Base-by-base conservation (phyloP, 2,888 invertebrate genomes). In the Acronicta leporina region DNA sequence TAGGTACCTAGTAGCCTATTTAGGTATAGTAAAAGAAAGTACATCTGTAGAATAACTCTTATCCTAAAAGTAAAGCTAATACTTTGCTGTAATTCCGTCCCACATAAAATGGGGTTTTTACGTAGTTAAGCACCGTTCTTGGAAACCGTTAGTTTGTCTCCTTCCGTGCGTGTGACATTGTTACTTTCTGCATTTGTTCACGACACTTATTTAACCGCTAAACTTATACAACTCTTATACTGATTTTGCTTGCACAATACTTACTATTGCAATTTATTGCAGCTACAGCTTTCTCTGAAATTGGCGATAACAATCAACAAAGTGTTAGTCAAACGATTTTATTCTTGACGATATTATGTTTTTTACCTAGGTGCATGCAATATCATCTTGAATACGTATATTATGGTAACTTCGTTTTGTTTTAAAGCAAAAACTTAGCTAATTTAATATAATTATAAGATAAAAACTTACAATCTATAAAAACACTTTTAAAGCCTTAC, bases 91-190 rank as follows among this genome's bases (percentile, higher is more conserved):
- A 67, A 69, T 52, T 54, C 52, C 58, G 62, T 63, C 53, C 66
- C 47, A 75, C 67, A 69, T 73, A 72, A 68, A 77, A 75, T 66
- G 60, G 70, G 63, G 71, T 63, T 73, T 64, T 58, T 67, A 75
- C 63, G 64, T 80, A 73, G 74, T 68, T 62, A 75, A 55, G 73
- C 69, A 74, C 68, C 59, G 70, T 83, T 78, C 73, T 72, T 63
- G 63, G 75, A 73, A 77, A 79, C 86, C 81, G 83, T 85, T 85
- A 84, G 63, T 74, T 73, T 80, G 77, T 82, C 75, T 80, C 69
- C 72, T 77, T 79, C 70, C 73, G 70, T 72, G 75, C 75, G 73
- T 68, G 68, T 58, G 74, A 79, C 82, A 81, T 83, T 83, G 79
- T 81, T 82, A 73, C 68, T 82, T 79, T 84, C 79, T 62, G 78